A percentile compares a stretch with the other conserved stretches of the same genome.
These are phyloP conservation scores for Mesocentrotus franciscanus DNA, from an alignment of 53 echinoderm and acorn worm species.

Conservation along the genomic window DNA sequence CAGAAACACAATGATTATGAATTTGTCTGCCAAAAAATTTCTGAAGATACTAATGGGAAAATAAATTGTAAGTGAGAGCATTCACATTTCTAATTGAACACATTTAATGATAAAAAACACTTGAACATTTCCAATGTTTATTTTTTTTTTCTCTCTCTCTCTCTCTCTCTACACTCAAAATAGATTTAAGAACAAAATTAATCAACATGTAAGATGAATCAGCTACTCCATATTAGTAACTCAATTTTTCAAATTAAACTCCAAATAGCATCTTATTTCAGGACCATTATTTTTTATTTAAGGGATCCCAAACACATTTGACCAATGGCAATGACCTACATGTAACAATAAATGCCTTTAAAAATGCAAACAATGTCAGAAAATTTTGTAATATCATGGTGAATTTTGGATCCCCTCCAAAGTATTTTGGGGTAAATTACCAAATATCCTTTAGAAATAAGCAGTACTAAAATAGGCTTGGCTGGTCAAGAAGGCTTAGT, in stretches of 20 bases:
- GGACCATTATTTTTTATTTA: not conserved
- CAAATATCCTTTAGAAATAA: not conserved
- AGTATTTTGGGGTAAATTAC: constrained; percentile 28
- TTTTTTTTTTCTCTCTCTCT: not conserved
- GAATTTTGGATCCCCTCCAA: not conserved
- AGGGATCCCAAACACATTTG: not conserved
- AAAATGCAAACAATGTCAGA: not conserved
- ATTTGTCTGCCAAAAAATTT: not conserved
- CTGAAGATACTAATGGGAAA: not conserved
- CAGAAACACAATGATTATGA: not conserved
- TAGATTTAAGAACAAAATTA: not conserved
- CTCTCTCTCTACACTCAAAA: not conserved
- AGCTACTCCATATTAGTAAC: not conserved
- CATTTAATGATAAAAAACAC: not conserved
- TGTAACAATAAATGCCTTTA: not conserved
- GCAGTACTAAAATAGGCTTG: not conserved
- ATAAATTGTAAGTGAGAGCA: not conserved
- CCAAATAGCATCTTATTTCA: not conserved
- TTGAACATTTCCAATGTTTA: not conserved
- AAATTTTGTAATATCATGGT: constrained; percentile 14
- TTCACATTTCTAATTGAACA: not conserved
- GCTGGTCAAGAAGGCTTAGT: not conserved
- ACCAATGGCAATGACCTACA: not conserved
- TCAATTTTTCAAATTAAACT: not conserved
- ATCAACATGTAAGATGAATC: not conserved